Percentiles rank a stretch among this genome's conserved stretches.
These are phyloP conservation scores for Chanos chanos DNA, from an alignment of 2,797 vertebrate genomes.

Conservation along the genomic window DNA sequence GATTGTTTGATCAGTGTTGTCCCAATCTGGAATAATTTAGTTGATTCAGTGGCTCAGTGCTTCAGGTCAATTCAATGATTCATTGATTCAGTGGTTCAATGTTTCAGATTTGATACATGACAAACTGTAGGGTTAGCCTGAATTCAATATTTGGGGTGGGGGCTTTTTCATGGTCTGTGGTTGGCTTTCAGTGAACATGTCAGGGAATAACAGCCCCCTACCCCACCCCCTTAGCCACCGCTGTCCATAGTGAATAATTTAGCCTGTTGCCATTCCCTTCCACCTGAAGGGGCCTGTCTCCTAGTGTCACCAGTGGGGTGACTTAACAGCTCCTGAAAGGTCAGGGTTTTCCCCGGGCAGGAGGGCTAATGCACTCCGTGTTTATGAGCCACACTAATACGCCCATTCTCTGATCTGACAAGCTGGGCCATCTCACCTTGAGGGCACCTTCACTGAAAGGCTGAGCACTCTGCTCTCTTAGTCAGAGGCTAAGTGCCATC, in stretches of 20 bases:
- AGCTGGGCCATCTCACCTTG: constrained; percentile 66
- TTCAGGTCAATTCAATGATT: neutral
- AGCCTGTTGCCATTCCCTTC: constrained; percentile 76
- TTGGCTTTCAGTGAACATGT: constrained; percentile 57
- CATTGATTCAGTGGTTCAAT: too few relatives aligned
- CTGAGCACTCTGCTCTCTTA: constrained; percentile 29
- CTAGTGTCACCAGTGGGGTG: constrained; percentile 79
- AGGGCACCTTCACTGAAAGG: constrained; percentile 56
- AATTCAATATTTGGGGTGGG: constrained; percentile 8
- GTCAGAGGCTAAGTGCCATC: constrained; percentile 67
- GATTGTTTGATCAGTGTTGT: too few relatives aligned
- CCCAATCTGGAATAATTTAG: too few relatives aligned
- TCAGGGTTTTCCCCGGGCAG: constrained; percentile 60
- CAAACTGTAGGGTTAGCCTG: constrained; percentile 15
- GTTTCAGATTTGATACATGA: too few relatives aligned
- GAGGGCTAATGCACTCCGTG: constrained; percentile 64
- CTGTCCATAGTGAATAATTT: constrained; percentile 79
- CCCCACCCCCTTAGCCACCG: constrained; percentile 42
- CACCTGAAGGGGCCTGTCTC: constrained; percentile 82
- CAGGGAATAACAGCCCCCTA: constrained; percentile 70
- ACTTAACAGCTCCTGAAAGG: constrained; percentile 80
- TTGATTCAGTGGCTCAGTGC: too few relatives aligned
- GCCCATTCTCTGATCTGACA: constrained; percentile 64
- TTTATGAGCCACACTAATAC: constrained; percentile 60
- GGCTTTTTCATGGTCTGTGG: constrained; percentile 14